Base-by-base conservation (phyloP, 1,140 invertebrate genomes). In the Aphidius ervi region DNA sequence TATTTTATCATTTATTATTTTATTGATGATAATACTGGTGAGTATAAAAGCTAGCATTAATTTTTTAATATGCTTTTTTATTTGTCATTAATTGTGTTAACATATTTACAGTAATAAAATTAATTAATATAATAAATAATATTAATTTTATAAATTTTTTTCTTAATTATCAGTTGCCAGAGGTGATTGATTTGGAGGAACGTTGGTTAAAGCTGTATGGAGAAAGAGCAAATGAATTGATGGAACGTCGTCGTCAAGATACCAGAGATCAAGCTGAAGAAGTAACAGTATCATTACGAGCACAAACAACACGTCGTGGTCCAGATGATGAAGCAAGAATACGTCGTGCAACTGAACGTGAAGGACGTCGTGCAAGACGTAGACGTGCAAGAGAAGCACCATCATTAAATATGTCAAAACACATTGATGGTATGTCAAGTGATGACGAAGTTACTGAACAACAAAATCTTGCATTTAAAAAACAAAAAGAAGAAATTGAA, bases 371-470 rank as follows among this genome's bases (percentile, higher is more conserved):
- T 67, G 91, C 89, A 23, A 81, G 92, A 64, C 78, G 93, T 41
- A 81, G 93, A 65, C 82, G 89, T 73, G 84, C 83, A 5, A 79
- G 92, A 64, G 89, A 92, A 75, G 23, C 23, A 31, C 73, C 80
- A 31, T 79, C 78, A 54, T 69, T 76, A n/a, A 81, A 73, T 55
- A 63, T 78, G 48, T 72, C 79, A 3, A 82, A 84, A 43, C 95
- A 97, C 73, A 85, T 92, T 59, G 95, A 98, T 75, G 95, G 95
- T 1, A 89, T 97, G 85, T 97, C 94, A n/a, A 95, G 93, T 69
- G 96, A 98, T 78, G 95, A 98, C 74, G 95, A 98, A 81, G 88
- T 96, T 70, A 90, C 90, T 2, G 92, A 93, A 75, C 87, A 89
- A 67, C 90, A 92, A 68, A 84, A 88, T 67, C 80, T 86, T 57